Base-by-base conservation (phyloP, 2,797 vertebrate species). In the Mormyrus proboscirostris region DNA sequence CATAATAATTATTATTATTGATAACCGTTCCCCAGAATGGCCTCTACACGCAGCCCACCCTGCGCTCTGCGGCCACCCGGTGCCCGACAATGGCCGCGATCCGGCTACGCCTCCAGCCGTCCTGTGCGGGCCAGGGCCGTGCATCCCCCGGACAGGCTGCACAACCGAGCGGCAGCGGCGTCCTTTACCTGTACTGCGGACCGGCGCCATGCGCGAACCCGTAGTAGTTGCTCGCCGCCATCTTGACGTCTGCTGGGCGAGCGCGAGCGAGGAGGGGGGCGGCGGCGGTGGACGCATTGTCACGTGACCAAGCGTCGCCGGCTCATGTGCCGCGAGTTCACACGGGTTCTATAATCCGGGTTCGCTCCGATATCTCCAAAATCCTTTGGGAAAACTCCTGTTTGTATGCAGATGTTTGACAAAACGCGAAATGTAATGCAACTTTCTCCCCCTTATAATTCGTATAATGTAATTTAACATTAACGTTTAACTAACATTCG, bases 171-270 rank as follows among this genome's bases (percentile, higher is more conserved):
- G 4, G 19, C 44, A 44, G 57, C 44, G 44, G 22, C 29, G 38
- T 86, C 51, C 88, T 91, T 95, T 96, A 97, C 97, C 97, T 97
- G 96, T 95, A 96, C 86, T 95, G 96, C 19, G 94, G 93, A 92
- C 92, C 94, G 94, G 95, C 95, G 90, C 93, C 96, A 93, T 94
- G 95, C 91, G 96, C 94, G 90, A 95, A 95, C 62, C 96, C 94
- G 88, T 94, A 96, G 90, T 94, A 96, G 93, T 95, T 95, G 91
- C 96, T 95, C 90, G 96, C 96, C 95, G 96, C 97, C 97, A 97
- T 97, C 95, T 97, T 97, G 92, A 93, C 94, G 94, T 94, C 94
- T 93, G 73, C 94, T 94, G 89, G 92, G 90, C 90, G 69, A 90
- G 90, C 53, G 91, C 90, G 89, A 84, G 91, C 86, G 22, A 4